A percentile compares a stretch with the other conserved stretches of the same genome.
phyloP scores from a whole-genome alignment of 2,797 vertebrate species.

The Silurus lanzhouensis region DNA sequence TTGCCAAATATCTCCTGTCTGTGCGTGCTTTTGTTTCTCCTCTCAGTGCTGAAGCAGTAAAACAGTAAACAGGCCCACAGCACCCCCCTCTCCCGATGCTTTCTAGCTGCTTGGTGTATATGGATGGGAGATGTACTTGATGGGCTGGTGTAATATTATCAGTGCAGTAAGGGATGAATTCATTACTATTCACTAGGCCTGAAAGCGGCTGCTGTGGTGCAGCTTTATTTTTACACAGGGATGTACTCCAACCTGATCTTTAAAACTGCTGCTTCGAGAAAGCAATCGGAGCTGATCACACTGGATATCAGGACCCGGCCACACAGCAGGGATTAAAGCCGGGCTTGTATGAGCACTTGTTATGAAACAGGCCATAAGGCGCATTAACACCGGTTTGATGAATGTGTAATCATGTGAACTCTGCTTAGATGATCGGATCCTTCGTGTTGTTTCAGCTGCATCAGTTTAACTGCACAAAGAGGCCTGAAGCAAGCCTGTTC shows the following conservation, averaged over 20 bases:
- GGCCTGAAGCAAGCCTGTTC: background rate
- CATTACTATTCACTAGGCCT: background rate
- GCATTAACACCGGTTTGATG: conserved; percentile 45
- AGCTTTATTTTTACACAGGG: background rate
- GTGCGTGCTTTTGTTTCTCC: conserved; percentile 23
- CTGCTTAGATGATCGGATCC: background rate
- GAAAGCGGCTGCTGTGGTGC: background rate
- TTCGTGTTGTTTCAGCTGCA: background rate
- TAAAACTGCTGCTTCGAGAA: background rate
- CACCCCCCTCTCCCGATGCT: background rate
- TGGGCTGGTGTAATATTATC: background rate
- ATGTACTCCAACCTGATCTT: conserved; percentile 28
- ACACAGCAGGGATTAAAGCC: conserved; percentile 28
- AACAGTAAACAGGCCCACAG: background rate
- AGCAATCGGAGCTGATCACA: background rate
- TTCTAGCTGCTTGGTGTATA: background rate
- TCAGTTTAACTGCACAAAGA: background rate
- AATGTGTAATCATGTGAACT: background rate
- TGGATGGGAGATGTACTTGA: background rate
- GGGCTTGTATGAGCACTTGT: conserved; percentile 61
- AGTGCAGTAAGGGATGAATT: background rate
- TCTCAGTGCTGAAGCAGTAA: conserved; percentile 9
- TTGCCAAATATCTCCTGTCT: conserved; percentile 39
- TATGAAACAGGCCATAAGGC: conserved; percentile 68
- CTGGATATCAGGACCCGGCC: background rate